Conservation (phyloP, 2,113 vertebrate species). For the Pongo pygmaeus region DNA sequence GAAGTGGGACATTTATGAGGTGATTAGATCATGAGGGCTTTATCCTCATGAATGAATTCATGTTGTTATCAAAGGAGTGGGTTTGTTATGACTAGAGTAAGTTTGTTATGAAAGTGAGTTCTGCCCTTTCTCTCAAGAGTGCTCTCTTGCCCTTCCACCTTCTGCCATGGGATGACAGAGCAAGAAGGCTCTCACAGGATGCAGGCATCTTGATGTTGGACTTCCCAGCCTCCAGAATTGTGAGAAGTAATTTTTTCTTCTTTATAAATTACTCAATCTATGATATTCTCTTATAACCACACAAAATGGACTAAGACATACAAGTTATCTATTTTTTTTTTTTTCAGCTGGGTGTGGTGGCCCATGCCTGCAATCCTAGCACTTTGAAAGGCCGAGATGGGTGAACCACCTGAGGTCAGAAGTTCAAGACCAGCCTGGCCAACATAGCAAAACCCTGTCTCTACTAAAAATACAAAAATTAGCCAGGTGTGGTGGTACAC, state of each 20-base stretch:
- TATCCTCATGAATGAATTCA: neutral
- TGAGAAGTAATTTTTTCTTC: neutral
- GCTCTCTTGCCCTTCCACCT: neutral
- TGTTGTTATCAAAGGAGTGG: neutral
- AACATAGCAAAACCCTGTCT: too few species aligned
- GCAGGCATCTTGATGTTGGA: neutral
- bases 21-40: neutral
- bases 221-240: neutral
- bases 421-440: too few species aligned
- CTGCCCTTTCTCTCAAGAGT: neutral
- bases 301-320: neutral
- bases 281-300: neutral
- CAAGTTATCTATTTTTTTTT: neutral
- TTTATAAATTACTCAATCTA: neutral
- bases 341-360: too few species aligned
- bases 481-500: too few species aligned
- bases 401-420: too few species aligned
- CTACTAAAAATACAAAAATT: too few species aligned
- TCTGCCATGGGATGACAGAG: neutral
- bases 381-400: too few species aligned
- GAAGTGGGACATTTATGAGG: neutral
- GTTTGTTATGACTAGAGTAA: neutral
- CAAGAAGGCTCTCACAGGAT: neutral
- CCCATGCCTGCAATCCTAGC: too few species aligned
- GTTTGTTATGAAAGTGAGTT: neutral